These are phyloP conservation scores for Eidolon dupreanum DNA, from an alignment of 2,797 vertebrate genomes.

Conservation along the genomic window DNA sequence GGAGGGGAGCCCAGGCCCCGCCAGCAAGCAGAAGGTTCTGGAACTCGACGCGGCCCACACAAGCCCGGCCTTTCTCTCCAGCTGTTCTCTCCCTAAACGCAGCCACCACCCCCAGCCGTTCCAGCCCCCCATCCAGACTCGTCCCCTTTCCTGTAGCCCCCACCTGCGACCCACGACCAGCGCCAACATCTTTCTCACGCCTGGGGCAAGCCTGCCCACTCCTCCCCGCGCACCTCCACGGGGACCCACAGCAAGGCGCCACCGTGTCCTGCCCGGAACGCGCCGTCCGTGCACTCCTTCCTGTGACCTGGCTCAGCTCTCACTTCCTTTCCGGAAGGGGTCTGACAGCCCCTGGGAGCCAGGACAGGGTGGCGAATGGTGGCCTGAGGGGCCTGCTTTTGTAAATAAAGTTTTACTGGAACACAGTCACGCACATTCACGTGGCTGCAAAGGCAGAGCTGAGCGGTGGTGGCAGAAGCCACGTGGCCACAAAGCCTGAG, in stretches of 20 bases:
- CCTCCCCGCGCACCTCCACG: neutral
- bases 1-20: neutral
- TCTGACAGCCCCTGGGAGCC: neutral
- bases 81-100: neutral
- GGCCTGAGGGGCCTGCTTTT: neutral
- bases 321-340: neutral
- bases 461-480: neutral
- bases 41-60: neutral
- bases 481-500: neutral
- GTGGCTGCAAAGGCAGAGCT: neutral
- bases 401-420: neutral
- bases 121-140: neutral
- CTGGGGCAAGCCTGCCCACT: neutral
- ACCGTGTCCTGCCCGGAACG: too few relatives aligned
- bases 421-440: neutral
- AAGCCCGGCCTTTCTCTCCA: too few relatives aligned
- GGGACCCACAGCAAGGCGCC: neutral
- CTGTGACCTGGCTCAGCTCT: neutral
- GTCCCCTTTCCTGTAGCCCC: neutral
- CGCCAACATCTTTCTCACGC: fast-evolving
- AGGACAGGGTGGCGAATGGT: neutral
- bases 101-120: neutral
- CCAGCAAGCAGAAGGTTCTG: neutral
- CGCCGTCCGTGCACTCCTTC: neutral
- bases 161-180: neutral